Base-by-base conservation (phyloP, 2,888 invertebrate species). In the Phortica magna region DNA sequence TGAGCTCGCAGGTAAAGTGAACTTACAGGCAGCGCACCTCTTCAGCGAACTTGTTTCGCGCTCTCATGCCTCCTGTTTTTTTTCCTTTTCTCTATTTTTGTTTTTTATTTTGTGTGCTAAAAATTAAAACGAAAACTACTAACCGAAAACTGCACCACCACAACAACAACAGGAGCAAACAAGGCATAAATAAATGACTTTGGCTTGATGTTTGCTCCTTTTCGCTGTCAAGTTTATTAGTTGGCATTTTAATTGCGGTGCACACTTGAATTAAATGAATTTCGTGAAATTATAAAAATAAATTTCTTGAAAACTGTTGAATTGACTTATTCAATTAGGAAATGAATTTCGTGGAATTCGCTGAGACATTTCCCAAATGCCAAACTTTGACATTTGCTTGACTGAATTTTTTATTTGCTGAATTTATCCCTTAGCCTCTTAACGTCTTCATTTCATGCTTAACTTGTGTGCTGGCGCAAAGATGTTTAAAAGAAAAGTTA, bases 151-250 rank as follows among this genome's bases (percentile, higher is more conserved):
- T 48, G 48, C 48, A 41, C 67, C 42, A 67, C 67, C 42, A 17
- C 2, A 65, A 65, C 14, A 65, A 65, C 12, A 65, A 6, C 12
- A 14, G n/a, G 12, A 39, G 39, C 39, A 65, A 67, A 67, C n/a
- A 41, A 67, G 67, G 41, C 67, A 67, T 67, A 67, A 67, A 67
- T 42, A 67, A 67, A 67, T 67, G 41, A 67, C 67, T 67, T 42
- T 67, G 67, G 42, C 67, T 42, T 67, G 67, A 67, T 42, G 41
- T 67, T 67, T 67, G 67, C n/a, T 42, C 10, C 14, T 48, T 48
- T 48, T 48, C 48, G 9, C 48, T 48, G 48, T 48, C 48, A 48
- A 48, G 48, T 48, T 48, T 48, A 14, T 48, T 48, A 48, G 14
- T 48, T 48, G 14, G 48, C 48, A 9, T 48, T 48, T 48, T 12